Percentiles rank a stretch among this genome's conserved stretches.
Conservation (phyloP, 2,888 invertebrate species). For the Augiades crinisus region DNA sequence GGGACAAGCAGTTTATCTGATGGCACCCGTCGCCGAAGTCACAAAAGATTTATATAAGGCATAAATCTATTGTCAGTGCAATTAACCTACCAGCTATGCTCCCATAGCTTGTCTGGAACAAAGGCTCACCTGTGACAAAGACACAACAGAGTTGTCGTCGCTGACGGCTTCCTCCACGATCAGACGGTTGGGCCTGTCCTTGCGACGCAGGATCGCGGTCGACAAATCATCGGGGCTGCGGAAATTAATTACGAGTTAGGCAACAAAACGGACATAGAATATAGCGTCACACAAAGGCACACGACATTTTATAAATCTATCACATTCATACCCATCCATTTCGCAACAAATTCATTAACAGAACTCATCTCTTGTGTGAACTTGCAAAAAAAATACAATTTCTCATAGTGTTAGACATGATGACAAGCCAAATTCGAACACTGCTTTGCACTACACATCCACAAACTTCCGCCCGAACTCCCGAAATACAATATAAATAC, state of each 20-base stretch:
- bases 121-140: constrained; percentile 91
- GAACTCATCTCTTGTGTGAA: constrained; percentile 14
- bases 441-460: constrained; percentile 42
- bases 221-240: constrained; percentile 93
- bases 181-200: constrained; percentile 98
- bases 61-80: too few relatives aligned
- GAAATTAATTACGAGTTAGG: constrained; percentile 36
- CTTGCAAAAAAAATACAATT: constrained; percentile 27
- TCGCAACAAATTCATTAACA: constrained; percentile 1
- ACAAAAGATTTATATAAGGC: too few relatives aligned
- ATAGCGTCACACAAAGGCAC: constrained; percentile 3
- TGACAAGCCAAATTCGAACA: constrained; percentile 78
- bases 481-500: constrained; percentile 11
- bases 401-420: constrained; percentile 63
- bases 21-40: too few relatives aligned
- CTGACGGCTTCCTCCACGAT: constrained; percentile 98
- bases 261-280: constrained; percentile 28
- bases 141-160: constrained; percentile 99
- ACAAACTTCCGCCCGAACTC: constrained; percentile 23
- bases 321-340: neutral
- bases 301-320: neutral
- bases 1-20: too few relatives aligned
- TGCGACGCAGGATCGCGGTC: constrained; percentile 98
- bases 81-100: too few relatives aligned
- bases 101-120: neutral